These are phyloP conservation scores for Ganaspis sp. DNA, from an alignment of 1,140 invertebrate genomes.

Conservation along the genomic window DNA sequence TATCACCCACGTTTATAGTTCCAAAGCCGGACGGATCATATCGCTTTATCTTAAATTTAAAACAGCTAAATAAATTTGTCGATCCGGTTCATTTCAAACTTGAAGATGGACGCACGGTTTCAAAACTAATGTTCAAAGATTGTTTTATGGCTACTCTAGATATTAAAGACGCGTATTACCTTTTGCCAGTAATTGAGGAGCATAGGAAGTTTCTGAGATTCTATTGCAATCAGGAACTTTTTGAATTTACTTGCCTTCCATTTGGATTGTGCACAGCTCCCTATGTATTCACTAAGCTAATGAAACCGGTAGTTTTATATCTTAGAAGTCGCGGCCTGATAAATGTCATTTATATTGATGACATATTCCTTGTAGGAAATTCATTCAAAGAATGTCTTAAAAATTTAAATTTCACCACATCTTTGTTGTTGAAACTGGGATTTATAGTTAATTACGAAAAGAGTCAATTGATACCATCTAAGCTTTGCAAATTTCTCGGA, in stretches of 20 bases:
- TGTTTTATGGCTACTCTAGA: conserved; percentile 43
- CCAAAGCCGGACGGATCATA: conserved; percentile 38
- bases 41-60: conserved; percentile 40
- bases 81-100: conserved; percentile 38
- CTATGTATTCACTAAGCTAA: conserved; percentile 41
- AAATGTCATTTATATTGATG: conserved; percentile 47
- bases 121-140: conserved; percentile 13
- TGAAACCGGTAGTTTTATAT: conserved; percentile 39
- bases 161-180: conserved; percentile 51
- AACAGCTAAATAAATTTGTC: conserved; percentile 37
- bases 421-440: conserved; percentile 42
- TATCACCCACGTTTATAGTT: conserved; percentile 52
- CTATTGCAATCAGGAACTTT: conserved; percentile 23
- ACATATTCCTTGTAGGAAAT: conserved; percentile 39
- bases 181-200: conserved; percentile 38
- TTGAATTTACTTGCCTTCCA: conserved; percentile 37
- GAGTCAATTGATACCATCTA: conserved; percentile 41
- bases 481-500: conserved; percentile 49
- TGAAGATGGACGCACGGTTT: conserved; percentile 41
- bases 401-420: conserved; percentile 6
- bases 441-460: conserved; percentile 51
- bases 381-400: conserved; percentile 17
- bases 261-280: conserved; percentile 43
- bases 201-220: conserved; percentile 46
- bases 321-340: conserved; percentile 36